Base-by-base conservation (phyloP, 2,113 vertebrate genomes). In the Rhinopomastus cyanomelas region DNA sequence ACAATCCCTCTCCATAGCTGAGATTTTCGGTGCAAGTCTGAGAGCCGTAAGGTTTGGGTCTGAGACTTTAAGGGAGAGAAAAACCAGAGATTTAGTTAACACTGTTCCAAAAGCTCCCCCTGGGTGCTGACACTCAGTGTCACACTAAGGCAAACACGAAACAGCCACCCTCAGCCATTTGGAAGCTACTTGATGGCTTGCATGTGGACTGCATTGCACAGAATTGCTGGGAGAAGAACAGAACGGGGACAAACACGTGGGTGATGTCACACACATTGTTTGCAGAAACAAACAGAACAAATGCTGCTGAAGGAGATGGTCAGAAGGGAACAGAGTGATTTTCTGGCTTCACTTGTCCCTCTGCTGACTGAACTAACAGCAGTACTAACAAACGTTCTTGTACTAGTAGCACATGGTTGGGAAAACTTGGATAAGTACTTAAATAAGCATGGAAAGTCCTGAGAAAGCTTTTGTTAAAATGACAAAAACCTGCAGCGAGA, bases 1-100 rank as follows among this genome's bases (percentile, higher is more conserved):
- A 99, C 99, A 53, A 99, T 99, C 5, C 99, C 99, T 95, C 98
- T 98, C 98, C 98, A 99, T 18, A 99, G 97, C 84, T 99, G 99
- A 49, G 98, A 97, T 90, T 99, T 99, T 95, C 98, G 98, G 96
- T 99, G 98, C 78, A 98, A 96, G 18, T 99, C 99, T 81, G 99
- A 98, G 76, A 99, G 98, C 53, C 98, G 98, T 96, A 99, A 97
- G 91, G 99, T 99, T 96, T 99, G 98, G 56, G 97, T 98, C 98
- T 99, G 98, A 96, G 97, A 96, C 95, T 96, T 92, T 18, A 36
- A 81, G n/a, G 51, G 83, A 90, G 93, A 95, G 77, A 79, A 94
- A n/a, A 84, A 87, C 30, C 7, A 19, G 0, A 62, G 32, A 53
- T 57, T 94, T 94, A 95, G 83, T 42, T 75, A 89, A 27, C 66